These are phyloP conservation scores for Troides aeacus DNA, from an alignment of 2,888 invertebrate genomes.

Conservation along the genomic window DNA sequence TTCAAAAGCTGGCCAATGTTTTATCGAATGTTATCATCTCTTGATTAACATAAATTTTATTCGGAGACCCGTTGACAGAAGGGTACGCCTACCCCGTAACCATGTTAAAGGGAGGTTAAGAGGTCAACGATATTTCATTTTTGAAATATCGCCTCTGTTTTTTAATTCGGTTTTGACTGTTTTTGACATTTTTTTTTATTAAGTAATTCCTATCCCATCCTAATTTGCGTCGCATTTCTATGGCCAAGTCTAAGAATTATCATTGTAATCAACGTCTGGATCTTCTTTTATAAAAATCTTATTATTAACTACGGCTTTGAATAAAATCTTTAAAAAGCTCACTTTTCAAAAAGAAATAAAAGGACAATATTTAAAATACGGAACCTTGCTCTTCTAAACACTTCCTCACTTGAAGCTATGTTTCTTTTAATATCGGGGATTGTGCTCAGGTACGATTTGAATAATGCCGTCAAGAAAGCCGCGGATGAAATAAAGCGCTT, in stretches of 20 bases:
- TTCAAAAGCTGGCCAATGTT: constrained; percentile 35
- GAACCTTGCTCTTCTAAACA: constrained; percentile 24
- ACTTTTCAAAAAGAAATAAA: background rate
- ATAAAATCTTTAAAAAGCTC: too few species aligned
- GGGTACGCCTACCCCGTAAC: constrained; percentile 37
- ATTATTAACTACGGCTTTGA: too few species aligned
- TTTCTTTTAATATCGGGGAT: constrained; percentile 45
- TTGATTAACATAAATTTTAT: constrained; percentile 47
- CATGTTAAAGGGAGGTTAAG: constrained; percentile 35
- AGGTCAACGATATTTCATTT: constrained; percentile 25
- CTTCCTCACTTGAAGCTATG: constrained; percentile 35
- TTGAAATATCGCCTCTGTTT: background rate
- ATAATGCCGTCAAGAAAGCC: constrained; percentile 48
- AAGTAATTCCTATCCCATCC: too few species aligned
- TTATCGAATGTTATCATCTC: constrained; percentile 40
- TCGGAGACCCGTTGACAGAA: constrained; percentile 42
- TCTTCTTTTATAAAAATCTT: too few species aligned
- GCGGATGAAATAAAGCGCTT: constrained; percentile 46
- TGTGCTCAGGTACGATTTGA: constrained; percentile 45
- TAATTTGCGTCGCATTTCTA: too few species aligned
- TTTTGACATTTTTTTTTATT: too few species aligned
- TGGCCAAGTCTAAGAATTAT: too few species aligned
- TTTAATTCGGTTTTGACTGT: too few species aligned
- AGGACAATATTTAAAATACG: constrained; percentile 1
- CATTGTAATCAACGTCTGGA: too few species aligned